These are phyloP conservation scores for Acinonyx jubatus DNA, from an alignment of 2,113 vertebrate genomes.

Conservation along the genomic window DNA sequence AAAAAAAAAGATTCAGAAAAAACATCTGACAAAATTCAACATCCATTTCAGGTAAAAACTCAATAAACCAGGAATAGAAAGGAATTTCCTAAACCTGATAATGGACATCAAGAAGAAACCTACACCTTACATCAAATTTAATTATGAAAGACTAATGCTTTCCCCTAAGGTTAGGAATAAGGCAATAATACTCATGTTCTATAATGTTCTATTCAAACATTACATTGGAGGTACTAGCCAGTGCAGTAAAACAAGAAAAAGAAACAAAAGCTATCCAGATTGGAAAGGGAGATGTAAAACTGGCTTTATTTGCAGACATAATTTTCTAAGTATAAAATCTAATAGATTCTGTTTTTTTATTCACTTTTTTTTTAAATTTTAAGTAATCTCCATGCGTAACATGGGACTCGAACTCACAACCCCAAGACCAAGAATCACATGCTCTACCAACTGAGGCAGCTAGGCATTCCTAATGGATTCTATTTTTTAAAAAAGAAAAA, in stretches of 20 bases:
- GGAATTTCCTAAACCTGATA: not conserved
- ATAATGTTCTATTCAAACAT: not conserved
- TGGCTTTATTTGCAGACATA: not conserved
- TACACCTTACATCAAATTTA: not conserved
- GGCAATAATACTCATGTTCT: not conserved
- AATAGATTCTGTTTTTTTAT: not conserved
- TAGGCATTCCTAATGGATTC: not conserved
- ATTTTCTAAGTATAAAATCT: not conserved
- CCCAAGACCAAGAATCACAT: not conserved
- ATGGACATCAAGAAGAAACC: not conserved
- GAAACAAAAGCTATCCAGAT: not conserved
- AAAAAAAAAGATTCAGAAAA: not conserved
- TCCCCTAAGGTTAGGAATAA: not conserved
- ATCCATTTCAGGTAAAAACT: not conserved
- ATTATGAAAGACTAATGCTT: not conserved
- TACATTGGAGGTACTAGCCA: not conserved
- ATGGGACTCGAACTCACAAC: not conserved
- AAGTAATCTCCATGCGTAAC: not conserved
- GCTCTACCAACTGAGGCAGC: not conserved
- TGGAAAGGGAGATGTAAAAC: not conserved
- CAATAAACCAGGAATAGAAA: not conserved
- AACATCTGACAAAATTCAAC: not conserved
- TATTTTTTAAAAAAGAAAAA: not conserved
- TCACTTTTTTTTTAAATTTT: not conserved
- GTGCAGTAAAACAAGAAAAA: not conserved